Evolutionary conservation across 2,113 vertebrate genomes (phyloP), one percentile per base, ranked within the genome.

Genomic region (Gasterosteus aculeatus): DNA sequence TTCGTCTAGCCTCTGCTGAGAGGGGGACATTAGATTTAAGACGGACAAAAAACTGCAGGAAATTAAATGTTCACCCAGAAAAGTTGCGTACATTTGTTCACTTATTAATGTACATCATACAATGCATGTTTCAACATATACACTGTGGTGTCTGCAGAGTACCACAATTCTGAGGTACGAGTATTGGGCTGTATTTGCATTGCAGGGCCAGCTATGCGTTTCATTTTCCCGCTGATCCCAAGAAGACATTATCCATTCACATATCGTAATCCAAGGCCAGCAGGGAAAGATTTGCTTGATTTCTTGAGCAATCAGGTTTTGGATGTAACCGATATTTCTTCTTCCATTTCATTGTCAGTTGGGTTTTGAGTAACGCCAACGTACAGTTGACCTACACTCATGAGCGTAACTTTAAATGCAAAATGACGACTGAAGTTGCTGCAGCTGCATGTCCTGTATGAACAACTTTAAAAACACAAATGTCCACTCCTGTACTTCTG

Each of bases 1-100:
- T 85, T 85, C 84, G 84, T 88, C 90, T 90, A 71, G 79, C 77
- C 82, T 89, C 91, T 93, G 72, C 90, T 83, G 81, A 89, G 86
- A 88, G 84, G 85, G 69, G 76, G 91, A 84, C 89, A 90, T 81
- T 87, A 78, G 79, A 88, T 91, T 87, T 79, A 91, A 79, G 77
- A 84, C 18, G 62, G 69, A 87, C 72, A 82, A 82, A 86, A 84
- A 73, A 85, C 83, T 72, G 70, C 64, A 41, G 78, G 83, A 77
- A 86, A 87, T 85, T 72, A 78, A 83, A 81, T 85, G 78, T 77
- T 85, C 82, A 72, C 71, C 69, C 72, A 78, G 75, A 91, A 91
- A 91, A 91, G 80, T 80, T 84, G 82, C 82, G 76, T 29, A 89
- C 66, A 88, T 84, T 82, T 83, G 82, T 86, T 81, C 82, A 84